Evolutionary conservation across 1,140 invertebrate genomes (phyloP), one percentile per base, ranked within the genome.

Genomic region (Drosophila watanabei): DNA sequence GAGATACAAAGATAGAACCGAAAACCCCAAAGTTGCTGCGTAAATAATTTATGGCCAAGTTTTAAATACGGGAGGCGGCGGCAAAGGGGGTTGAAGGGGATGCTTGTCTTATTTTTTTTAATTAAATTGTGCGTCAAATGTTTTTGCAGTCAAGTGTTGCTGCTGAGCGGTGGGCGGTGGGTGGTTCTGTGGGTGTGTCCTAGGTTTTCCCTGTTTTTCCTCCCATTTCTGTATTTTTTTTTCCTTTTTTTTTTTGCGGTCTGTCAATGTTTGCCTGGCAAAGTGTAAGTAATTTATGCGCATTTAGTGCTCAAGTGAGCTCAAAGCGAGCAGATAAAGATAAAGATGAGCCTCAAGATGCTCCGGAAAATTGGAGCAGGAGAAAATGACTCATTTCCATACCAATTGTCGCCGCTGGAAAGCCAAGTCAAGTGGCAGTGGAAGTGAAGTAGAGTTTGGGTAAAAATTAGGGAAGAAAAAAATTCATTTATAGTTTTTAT

Each of bases 241-340:
- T n/a, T n/a, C n/a, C n/a, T 37, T 75, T 48, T 61, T 52, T 73
- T 70, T 72, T 43, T 52, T 52, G 30, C 49, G 30, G 61, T 66
- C 75, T 84, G 85, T 88, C 85, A 89, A 89, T 89, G 85, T 89
- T 89, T 89, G 86, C 86, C 73, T 79, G 86, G 65, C 86, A 90
- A 89, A 89, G 85, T 89, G 86, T 89, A 89, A 89, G 81, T 90
- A 89, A 90, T 89, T 89, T 89, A 89, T 89, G 85, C 86, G 81
- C 86, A 89, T 89, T 89, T 89, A 89, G 85, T 80, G 81, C 85
- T 90, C 60, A 90, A 89, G 85, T 89, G 86, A 73, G 81, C 85
- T 89, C 73, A 89, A 89, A 88, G 64, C 76, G 68, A 73, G 45
- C 46, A 57, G 54, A 68, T 57, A 78, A 78, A 78, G 64, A 70